These are phyloP conservation scores for Aphelocoma californica DNA, from an alignment of 2,797 vertebrate species.

Conservation along the genomic window DNA sequence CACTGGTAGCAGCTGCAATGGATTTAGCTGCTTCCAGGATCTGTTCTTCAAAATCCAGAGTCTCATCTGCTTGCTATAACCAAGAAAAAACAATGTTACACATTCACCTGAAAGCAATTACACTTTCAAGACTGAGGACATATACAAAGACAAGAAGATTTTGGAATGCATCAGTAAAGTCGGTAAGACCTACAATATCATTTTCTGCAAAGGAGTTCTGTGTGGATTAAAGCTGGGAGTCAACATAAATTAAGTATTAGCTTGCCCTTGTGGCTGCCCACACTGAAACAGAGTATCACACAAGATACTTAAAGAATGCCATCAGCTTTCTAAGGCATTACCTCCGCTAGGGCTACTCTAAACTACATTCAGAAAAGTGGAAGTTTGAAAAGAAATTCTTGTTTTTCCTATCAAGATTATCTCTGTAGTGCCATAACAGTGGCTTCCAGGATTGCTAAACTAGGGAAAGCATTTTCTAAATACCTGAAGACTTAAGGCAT, in stretches of 20 bases:
- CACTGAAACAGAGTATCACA: background rate
- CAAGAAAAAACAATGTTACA: slow-evolving; percentile 65
- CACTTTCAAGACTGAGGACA: background rate
- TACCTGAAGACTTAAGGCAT: background rate
- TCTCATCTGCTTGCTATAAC: slow-evolving; percentile 95
- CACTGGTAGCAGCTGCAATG: slow-evolving; percentile 96
- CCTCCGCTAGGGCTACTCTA: background rate
- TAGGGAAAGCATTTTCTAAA: background rate
- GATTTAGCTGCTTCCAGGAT: slow-evolving; percentile 98
- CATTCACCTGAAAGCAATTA: background rate
- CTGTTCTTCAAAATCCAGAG: slow-evolving; percentile 98
- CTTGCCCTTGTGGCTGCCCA: background rate
- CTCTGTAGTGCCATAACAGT: background rate
- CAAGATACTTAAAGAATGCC: background rate
- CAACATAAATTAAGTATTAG: background rate
- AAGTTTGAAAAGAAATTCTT: background rate
- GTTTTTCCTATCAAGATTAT: background rate
- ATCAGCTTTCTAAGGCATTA: background rate
- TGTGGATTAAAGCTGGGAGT: background rate
- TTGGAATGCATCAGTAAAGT: background rate
- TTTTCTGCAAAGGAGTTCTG: background rate
- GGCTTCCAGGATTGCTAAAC: background rate
- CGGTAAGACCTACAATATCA: background rate
- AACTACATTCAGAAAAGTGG: background rate
- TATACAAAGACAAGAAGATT: background rate